These are phyloP conservation scores for Thermophis baileyi DNA, from an alignment of 2,113 vertebrate species.

Conservation along the genomic window DNA sequence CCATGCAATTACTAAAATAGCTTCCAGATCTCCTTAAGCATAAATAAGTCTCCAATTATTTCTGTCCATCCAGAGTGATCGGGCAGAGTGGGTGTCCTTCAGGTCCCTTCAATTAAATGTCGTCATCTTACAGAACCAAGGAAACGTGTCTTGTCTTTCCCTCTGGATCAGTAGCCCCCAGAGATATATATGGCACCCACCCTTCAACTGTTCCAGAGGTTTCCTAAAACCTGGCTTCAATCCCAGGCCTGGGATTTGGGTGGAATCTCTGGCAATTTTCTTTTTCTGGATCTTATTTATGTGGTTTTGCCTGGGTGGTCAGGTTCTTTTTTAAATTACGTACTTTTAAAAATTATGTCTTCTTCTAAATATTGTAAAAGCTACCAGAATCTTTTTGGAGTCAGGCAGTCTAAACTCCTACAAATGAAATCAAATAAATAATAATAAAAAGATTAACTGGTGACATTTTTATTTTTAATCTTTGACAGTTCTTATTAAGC, in stretches of 20 bases:
- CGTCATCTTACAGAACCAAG: neutral
- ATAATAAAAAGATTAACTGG: neutral
- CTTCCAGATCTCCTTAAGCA: slow-evolving; percentile 47
- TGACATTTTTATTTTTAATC: slow-evolving; percentile 43
- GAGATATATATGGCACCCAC: neutral
- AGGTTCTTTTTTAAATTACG: neutral
- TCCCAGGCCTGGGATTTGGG: neutral
- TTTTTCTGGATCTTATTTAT: neutral
- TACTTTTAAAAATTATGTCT: neutral
- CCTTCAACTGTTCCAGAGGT: neutral
- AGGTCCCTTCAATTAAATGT: neutral
- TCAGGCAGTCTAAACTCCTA: neutral
- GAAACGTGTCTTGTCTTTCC: neutral
- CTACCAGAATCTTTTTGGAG: neutral
- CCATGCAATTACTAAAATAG: slow-evolving; percentile 50
- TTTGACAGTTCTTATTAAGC: slow-evolving; percentile 51
- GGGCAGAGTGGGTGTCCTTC: neutral
- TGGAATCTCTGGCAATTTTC: neutral
- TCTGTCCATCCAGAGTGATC: neutral
- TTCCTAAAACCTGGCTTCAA: neutral
- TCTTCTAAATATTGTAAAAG: neutral
- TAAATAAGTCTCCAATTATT: neutral
- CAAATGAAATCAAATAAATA: neutral
- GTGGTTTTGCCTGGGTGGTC: neutral
- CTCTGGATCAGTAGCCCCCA: neutral